Conservation (phyloP, 2,888 invertebrate species). For the Chaitophorus viminalis region DNA sequence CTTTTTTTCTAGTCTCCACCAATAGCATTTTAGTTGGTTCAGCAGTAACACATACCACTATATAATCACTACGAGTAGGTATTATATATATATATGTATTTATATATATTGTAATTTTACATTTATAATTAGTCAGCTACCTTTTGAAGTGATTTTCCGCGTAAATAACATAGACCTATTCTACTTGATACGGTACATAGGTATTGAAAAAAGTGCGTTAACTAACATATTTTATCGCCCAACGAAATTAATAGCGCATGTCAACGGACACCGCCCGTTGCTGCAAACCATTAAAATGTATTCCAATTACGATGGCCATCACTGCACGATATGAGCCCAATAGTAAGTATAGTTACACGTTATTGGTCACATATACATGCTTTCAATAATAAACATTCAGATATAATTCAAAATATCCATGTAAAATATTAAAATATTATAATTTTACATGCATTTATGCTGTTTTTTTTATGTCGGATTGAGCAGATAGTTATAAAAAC, state of each 20-base stretch:
- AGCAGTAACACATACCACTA: not conserved
- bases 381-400: not conserved
- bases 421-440: not conserved
- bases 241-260: conserved; percentile 42
- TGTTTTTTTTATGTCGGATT: no score
- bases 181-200: not conserved
- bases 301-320: conserved; percentile 1
- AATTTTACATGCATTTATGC: no score
- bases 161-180: not conserved
- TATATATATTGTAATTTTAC: no score
- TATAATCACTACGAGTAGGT: not conserved
- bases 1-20: not conserved
- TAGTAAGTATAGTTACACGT: not conserved
- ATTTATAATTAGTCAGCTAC: conserved; percentile 6
- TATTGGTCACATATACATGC: no score
- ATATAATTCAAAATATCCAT: not conserved
- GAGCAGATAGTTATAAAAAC: no score
- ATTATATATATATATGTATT: not conserved
- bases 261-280: conserved; percentile 43
- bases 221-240: conserved; percentile 40
- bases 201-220: conserved; percentile 13
- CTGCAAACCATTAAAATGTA: conserved; percentile 38
- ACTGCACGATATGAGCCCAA: not conserved
- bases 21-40: conserved; percentile 19
- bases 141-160: not conserved